Conservation (phyloP, 2,113 vertebrate genomes). For the Argyrosomus japonicus region DNA sequence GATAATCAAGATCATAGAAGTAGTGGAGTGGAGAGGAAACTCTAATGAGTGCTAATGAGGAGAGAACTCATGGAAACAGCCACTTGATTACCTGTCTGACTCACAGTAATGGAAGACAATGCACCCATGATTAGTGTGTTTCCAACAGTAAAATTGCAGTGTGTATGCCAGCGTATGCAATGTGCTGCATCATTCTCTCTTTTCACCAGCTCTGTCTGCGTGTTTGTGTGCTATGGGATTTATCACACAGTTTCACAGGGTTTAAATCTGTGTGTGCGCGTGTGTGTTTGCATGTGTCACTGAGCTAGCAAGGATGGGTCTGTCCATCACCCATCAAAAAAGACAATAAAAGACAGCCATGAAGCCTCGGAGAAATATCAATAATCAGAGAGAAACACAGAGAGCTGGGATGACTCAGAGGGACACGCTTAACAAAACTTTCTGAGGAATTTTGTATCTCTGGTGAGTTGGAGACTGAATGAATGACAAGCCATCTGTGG, state of each 20-base stretch:
- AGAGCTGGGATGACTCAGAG: conserved; percentile 52
- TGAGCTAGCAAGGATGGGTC: conserved; percentile 23
- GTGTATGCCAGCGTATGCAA: neutral
- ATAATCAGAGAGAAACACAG: conserved; percentile 45
- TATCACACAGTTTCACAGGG: neutral
- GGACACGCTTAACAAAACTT: conserved; percentile 57
- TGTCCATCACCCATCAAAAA: conserved; percentile 63
- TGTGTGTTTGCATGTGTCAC: conserved; percentile 26
- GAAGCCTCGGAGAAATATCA: conserved; percentile 49
- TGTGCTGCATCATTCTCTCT: neutral
- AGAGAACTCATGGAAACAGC: conserved; percentile 63
- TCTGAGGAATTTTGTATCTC: conserved; percentile 57
- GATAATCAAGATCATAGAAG: conserved; percentile 66
- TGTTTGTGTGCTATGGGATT: neutral
- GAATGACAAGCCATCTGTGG: conserved; percentile 73
- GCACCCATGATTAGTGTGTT: conserved; percentile 56
- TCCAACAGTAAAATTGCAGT: conserved; percentile 56
- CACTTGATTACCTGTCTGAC: conserved; percentile 75
- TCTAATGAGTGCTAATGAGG: conserved; percentile 71
- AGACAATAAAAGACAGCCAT: conserved; percentile 44
- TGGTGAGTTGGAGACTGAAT: conserved; percentile 43
- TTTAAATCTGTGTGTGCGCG: neutral
- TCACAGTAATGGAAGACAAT: conserved; percentile 62
- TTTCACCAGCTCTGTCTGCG: neutral
- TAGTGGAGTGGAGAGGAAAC: conserved; percentile 55